Conservation (phyloP, 2,888 invertebrate genomes). For the Acleris cristana region DNA sequence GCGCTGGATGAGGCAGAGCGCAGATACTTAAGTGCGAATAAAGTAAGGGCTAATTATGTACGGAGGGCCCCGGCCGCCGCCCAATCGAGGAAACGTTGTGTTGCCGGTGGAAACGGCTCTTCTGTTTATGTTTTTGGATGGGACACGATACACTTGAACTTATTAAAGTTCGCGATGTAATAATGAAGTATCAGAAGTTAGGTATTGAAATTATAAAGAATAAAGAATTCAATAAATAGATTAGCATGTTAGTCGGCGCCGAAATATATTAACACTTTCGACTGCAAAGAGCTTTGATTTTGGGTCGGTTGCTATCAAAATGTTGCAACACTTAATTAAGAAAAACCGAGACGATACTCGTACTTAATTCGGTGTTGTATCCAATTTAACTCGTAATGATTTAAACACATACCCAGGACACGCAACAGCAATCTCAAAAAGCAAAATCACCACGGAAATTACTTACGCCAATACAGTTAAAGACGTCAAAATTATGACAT, state of each 20-base stretch:
- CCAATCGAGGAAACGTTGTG: slow-evolving; percentile 32
- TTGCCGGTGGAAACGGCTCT: slow-evolving; percentile 25
- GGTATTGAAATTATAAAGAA: no score
- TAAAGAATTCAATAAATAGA: no score
- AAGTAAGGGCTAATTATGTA: slow-evolving; percentile 27
- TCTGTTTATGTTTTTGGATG: slow-evolving; percentile 26
- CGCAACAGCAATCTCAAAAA: slow-evolving; percentile 24
- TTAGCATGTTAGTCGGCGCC: no score
- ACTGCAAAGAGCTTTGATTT: no score
- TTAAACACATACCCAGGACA: slow-evolving; percentile 14
- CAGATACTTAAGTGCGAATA: slow-evolving; percentile 35
- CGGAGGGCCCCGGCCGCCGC: slow-evolving; percentile 20
- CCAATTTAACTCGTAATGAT: slow-evolving; percentile 11
- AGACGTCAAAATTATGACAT: slow-evolving; percentile 34
- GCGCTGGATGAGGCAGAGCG: slow-evolving; percentile 60
- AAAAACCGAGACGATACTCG: no score
- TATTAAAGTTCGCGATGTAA: no score
- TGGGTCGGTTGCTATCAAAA: no score
- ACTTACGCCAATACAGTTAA: slow-evolving; percentile 29
- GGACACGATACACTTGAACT: neutral
- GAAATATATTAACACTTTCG: no score
- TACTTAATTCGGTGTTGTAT: neutral
- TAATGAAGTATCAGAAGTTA: no score
- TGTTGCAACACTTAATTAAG: no score
- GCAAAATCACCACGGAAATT: slow-evolving; percentile 22